Evolutionary conservation across 2,888 invertebrate species (phyloP).

Genomic region (Tromatobia lineatoria): DNA sequence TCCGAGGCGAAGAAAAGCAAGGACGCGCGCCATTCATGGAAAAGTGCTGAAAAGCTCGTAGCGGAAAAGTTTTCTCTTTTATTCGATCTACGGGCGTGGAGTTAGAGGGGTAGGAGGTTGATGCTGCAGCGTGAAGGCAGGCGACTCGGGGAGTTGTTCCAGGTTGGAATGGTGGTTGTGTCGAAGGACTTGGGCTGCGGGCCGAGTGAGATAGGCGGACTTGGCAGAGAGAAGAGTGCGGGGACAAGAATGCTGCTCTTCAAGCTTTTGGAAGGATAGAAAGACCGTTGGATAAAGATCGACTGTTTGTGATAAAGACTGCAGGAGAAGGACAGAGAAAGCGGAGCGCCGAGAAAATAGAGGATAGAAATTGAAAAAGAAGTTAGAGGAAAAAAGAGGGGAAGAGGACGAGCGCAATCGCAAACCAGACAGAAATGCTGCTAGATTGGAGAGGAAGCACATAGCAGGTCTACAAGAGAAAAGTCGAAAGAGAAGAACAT

Average conservation of each 20-base stretch:
- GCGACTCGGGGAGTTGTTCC: conserved; percentile 29
- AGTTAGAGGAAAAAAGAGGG: conserved; percentile 52
- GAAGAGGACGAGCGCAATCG: conserved; percentile 37
- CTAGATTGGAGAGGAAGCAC: conserved; percentile 35
- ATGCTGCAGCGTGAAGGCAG: conserved; percentile 48
- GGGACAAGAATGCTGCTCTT: not conserved
- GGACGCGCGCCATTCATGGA: conserved; percentile 50
- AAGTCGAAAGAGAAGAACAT: conserved; percentile 42
- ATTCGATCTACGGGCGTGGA: conserved; percentile 55
- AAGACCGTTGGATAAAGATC: conserved; percentile 60
- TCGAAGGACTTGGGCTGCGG: conserved; percentile 7
- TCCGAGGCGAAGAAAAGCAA: not conserved
- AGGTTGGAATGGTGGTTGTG: conserved; percentile 22
- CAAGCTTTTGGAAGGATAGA: conserved; percentile 24
- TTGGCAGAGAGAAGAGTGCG: not conserved
- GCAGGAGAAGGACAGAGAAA: conserved; percentile 1
- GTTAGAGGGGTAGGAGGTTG: conserved; percentile 15
- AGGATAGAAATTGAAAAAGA: conserved; percentile 58
- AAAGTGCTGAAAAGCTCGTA: conserved; percentile 66
- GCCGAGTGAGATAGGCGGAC: conserved; percentile 7
- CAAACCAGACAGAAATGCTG: conserved; percentile 46
- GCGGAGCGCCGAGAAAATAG: conserved; percentile 21
- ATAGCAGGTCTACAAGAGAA: conserved; percentile 10
- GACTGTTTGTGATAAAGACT: conserved; percentile 62
- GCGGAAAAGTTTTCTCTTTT: conserved; percentile 66